These are phyloP conservation scores for Noctua janthina DNA, from an alignment of 2,888 invertebrate species.

Conservation along the genomic window DNA sequence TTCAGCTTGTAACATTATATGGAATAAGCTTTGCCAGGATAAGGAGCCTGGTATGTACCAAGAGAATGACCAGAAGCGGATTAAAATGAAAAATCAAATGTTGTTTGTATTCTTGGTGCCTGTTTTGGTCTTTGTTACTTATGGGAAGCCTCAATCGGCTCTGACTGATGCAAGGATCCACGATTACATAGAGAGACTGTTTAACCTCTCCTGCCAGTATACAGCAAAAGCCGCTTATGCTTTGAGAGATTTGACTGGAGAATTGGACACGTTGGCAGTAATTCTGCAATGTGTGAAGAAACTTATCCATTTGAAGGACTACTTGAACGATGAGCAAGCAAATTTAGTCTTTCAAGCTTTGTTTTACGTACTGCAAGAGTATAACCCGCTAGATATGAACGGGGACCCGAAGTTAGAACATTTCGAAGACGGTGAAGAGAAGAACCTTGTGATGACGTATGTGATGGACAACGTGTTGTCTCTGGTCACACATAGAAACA, in stretches of 20 bases:
- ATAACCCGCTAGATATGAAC: conserved; percentile 77
- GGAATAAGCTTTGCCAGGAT: conserved; percentile 75
- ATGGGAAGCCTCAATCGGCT: conserved; percentile 64
- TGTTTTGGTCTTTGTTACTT: conserved; percentile 83
- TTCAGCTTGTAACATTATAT: conserved; percentile 78
- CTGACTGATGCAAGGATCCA: conserved; percentile 89
- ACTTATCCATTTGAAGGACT: conserved; percentile 89
- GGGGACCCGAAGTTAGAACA: conserved; percentile 71
- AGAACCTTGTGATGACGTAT: conserved; percentile 90
- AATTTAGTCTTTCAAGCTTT: conserved; percentile 92
- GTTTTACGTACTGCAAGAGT: conserved; percentile 91
- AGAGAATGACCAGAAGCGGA: conserved; percentile 68
- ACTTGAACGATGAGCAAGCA: conserved; percentile 91
- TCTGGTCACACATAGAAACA: conserved; percentile 92
- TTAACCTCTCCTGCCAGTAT: conserved; percentile 91
- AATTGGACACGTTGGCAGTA: conserved; percentile 83
- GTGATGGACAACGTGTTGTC: conserved; percentile 92
- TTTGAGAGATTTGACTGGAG: conserved; percentile 89
- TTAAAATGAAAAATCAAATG: conserved; percentile 90
- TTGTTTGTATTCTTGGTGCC: conserved; percentile 92
- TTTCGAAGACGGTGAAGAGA: conserved; percentile 79
- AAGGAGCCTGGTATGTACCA: conserved; percentile 67
- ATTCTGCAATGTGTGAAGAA: conserved; percentile 90
- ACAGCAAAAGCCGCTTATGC: conserved; percentile 91
- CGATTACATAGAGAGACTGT: conserved; percentile 90